Percentiles rank a stretch among this genome's conserved stretches.
These are phyloP conservation scores for rat (Rattus norvegicus) DNA, from an alignment of 2,113 vertebrate genomes.

Conservation along the genomic window DNA sequence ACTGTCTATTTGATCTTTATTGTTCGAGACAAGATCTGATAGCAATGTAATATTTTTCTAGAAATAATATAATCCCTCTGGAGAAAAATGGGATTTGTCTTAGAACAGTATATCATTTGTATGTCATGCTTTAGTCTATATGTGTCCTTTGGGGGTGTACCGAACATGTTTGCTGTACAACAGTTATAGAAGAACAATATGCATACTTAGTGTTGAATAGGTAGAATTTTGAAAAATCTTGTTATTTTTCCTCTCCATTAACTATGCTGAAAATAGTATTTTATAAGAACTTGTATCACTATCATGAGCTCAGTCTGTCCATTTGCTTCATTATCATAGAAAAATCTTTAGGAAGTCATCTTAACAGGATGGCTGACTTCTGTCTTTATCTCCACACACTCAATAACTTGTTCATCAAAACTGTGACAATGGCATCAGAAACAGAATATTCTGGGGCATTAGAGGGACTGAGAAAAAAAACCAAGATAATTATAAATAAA, in stretches of 20 bases:
- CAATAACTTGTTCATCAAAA: not conserved
- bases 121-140: not conserved
- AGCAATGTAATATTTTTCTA: slow-evolving; percentile 37
- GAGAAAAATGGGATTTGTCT: slow-evolving; percentile 30
- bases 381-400: not conserved
- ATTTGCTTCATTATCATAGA: not conserved
- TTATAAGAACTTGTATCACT: not conserved
- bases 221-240: not conserved
- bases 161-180: not conserved
- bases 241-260: not conserved
- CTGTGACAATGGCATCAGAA: not conserved
- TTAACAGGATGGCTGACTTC: not conserved
- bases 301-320: not conserved
- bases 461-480: not conserved
- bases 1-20: slow-evolving; percentile 44
- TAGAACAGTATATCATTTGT: not conserved
- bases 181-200: not conserved
- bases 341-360: not conserved
- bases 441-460: not conserved
- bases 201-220: not conserved
- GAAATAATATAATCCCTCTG: not conserved
- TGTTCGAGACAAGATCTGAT: not conserved
- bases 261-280: not conserved
- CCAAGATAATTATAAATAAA: not conserved
- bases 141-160: not conserved